Conservation (phyloP, 2,888 invertebrate species). For the Argyra leucocephala region DNA sequence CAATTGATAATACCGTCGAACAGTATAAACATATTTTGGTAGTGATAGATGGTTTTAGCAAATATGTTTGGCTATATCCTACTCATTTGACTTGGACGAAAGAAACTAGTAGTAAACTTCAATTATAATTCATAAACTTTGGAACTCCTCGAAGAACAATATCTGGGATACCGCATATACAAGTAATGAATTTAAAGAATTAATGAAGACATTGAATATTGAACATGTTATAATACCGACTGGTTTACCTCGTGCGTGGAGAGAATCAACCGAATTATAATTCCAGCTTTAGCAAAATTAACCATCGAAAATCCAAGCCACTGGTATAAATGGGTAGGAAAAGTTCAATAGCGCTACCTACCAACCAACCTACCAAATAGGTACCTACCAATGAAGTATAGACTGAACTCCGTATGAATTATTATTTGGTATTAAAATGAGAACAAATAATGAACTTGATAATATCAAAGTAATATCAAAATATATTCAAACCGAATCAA, state of each 20-base stretch:
- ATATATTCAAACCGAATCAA: conserved; percentile 3
- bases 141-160: conserved; percentile 21
- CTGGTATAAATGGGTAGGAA: conserved; percentile 11
- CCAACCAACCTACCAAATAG: too few species aligned
- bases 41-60: conserved; percentile 31
- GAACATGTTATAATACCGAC: conserved; percentile 20
- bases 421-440: conserved; percentile 7
- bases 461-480: not conserved
- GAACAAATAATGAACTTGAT: not conserved
- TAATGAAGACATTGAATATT: not conserved
- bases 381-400: conserved; percentile 2
- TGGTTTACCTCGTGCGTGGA: conserved; percentile 22
- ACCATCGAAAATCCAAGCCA: not conserved
- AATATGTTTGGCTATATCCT: conserved; percentile 25
- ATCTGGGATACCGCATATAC: conserved; percentile 23
- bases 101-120: conserved; percentile 20
- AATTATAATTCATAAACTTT: conserved; percentile 12
- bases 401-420: conserved; percentile 11
- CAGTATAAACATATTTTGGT: conserved; percentile 32
- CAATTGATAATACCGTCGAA: conserved; percentile 22
- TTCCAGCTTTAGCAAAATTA: conserved; percentile 20
- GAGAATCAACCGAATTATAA: conserved; percentile 16
- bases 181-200: conserved; percentile 16
- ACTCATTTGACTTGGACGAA: conserved; percentile 21
- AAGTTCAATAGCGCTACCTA: conserved; percentile 11